Evolutionary conservation across 1,140 invertebrate species (phyloP).

Genomic region (Eupristina koningsbergeri): DNA sequence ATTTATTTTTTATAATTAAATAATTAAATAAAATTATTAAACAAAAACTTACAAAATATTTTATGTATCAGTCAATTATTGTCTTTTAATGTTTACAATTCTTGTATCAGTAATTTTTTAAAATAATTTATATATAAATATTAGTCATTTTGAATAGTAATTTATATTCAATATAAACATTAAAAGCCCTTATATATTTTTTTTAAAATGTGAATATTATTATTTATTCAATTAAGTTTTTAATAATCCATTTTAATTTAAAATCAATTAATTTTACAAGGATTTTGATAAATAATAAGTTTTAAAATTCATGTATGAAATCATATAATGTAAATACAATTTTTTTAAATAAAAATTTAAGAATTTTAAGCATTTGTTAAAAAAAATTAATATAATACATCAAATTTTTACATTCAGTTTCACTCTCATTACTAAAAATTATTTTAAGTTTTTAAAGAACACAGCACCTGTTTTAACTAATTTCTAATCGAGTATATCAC

Average conservation of each 20-base stretch:
- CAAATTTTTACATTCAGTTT: background rate
- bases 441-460: constrained; percentile 13
- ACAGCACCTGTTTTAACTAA: constrained; percentile 19
- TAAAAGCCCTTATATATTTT: too few species aligned
- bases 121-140: too few species aligned
- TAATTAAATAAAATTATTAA: background rate
- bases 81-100: background rate
- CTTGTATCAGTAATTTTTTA: background rate
- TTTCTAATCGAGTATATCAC: constrained; percentile 24
- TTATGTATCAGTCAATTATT: background rate
- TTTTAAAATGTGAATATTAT: background rate
- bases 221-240: background rate
- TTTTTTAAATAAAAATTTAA: constrained; percentile 3
- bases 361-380: background rate
- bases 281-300: background rate
- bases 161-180: too few species aligned
- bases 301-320: background rate
- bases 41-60: constrained; percentile 4
- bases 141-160: too few species aligned
- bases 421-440: background rate
- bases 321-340: constrained; percentile 1
- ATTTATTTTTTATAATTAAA: background rate
- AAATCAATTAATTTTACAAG: background rate
- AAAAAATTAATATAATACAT: constrained; percentile 1
- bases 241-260: background rate